Evolutionary conservation across 2,113 vertebrate genomes (phyloP), one percentile per base, ranked within the genome.

Genomic region (Himantopus leucocephalus): DNA sequence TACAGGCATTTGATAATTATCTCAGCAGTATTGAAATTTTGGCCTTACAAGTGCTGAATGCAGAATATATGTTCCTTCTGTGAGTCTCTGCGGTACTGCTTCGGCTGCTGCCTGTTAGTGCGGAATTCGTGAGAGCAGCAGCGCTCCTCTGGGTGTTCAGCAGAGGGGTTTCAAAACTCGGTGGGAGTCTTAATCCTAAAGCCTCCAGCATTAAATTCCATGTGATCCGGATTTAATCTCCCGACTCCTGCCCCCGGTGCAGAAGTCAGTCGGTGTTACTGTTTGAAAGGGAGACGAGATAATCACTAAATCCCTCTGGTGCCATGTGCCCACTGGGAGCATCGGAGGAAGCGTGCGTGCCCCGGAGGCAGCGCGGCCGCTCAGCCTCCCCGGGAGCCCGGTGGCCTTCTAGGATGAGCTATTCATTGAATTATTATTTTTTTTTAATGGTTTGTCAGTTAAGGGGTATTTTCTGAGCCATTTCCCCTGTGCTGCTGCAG

Each of bases 241-340:
- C 76, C 12, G 22, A 34, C 62, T 93, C 75, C 41, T 84, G 79
- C 50, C 71, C 53, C 56, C 14, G 2, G 39, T 74, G 72, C 85
- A 93, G 72, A 67, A 94, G 93, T 96, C 92, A 60, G 70, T 35
- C 10, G 6, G 24, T 58, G 71, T 93, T 95, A 88, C 35, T 41
- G 48, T 53, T 50, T 73, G 92, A 73, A 90, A 92, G 88, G 78
- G 67, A 95, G 96, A 94, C 0, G 41, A 94, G 92, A 94, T 95
- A 94, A 96, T 94, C 81, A 4, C 90, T 93, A 92, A 96, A 96
- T 92, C 92, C 71, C 37, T 1, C 45, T 35, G 75, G 74, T 88
- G 81, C 91, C 70, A 2, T 58, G 75, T 59, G 23, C 48, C 48
- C 48, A 50, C 48, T 50, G 70, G 78, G 39, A 96, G 19, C 37